Base-by-base conservation (phyloP, 2,113 vertebrate species). In the Rhabdornis inornatus region DNA sequence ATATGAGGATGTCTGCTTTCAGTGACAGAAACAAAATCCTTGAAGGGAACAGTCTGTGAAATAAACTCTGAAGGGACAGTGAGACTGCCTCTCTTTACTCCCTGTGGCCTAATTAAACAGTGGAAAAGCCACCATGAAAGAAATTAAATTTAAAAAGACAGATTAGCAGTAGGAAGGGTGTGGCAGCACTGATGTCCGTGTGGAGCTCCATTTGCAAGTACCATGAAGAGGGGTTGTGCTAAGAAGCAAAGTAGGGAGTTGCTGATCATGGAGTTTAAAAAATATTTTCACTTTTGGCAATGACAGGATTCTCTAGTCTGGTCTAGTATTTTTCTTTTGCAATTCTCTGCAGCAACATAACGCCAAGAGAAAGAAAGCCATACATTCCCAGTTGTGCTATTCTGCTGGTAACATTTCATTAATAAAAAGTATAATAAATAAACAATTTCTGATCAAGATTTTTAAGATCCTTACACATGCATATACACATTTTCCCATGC, bases 61-160 rank as follows among this genome's bases (percentile, higher is more conserved):
- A 83, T 90, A 89, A 97, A 90, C 97, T 97, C 95, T 83, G 66
- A 96, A 87, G 95, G 93, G 91, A 94, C 44, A 84, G 82, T 52
- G 88, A 96, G 64, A 65, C 93, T 97, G 93, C 92, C 82, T 97
- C 64, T 97, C 94, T 80, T 64, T 95, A 95, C 96, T 98, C 97
- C 98, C 97, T 6, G 13, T 98, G 97, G 98, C 97, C 98, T 98
- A 98, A 98, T 98, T 98, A 98, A 98, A 97, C 59, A 85, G 92
- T 96, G 92, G 96, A 96, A 97, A 98, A 98, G 95, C 95, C 92
- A 97, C 95, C 97, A 90, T 97, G 96, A 95, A 97, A 94, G 95
- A 98, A 98, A 98, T 97, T 96, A 98, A 97, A 98, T 97, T 96
- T 98, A 96, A 98, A 98, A 98, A 98, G 97, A 95, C 96, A 98